Evolutionary conservation across 1,140 invertebrate genomes (phyloP), one percentile per base, ranked within the genome.

Genomic region (Aphelenchoides fujianensis): DNA sequence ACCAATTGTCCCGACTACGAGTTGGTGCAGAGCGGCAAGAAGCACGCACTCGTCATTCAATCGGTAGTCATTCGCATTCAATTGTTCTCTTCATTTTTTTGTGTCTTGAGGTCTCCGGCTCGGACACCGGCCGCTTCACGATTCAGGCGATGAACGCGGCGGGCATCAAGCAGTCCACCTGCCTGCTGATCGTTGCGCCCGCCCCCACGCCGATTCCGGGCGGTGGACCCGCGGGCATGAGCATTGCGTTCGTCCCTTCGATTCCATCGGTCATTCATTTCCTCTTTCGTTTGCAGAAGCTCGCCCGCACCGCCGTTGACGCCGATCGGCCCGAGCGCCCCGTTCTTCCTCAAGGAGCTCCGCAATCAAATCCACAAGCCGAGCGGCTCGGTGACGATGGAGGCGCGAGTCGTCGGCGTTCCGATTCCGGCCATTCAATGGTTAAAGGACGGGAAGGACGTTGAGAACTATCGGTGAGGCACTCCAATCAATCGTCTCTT

Each of bases 361-460:
- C 74, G 76, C 30, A 75, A 83, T 73, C 80, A 84, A 61, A 75
- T 79, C 0, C 37, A 80, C 23, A 82, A 78, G 67, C 70, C 76
- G 3, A 78, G 81, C 34, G 74, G 31, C 27, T 31, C 37, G 27
- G 55, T 69, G 0, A 74, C 82, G 9, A 75, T 82, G 9, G 81
- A 82, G 71, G 79, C 70, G 1, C 66, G 81, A 36, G 80, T 82
- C n/a, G 80, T 77, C 1, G 80, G 78, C 2, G 70, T 76, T 1
- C 81, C 81, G 9, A 32, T 79, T 23, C 80, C 82, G 7, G 62
- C 64, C 30, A 71, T 82, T 54, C 92, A 95, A 88, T 95, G 93
- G 93, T 93, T 91, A 87, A 93, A 91, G 90, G 94, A 95, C 85
- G 92, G 92, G 64, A 92, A 93, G 86, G 90, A 92, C 30, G 86